phyloP scores from a whole-genome alignment of 2,797 vertebrate species.

The Graptemys geographica region DNA sequence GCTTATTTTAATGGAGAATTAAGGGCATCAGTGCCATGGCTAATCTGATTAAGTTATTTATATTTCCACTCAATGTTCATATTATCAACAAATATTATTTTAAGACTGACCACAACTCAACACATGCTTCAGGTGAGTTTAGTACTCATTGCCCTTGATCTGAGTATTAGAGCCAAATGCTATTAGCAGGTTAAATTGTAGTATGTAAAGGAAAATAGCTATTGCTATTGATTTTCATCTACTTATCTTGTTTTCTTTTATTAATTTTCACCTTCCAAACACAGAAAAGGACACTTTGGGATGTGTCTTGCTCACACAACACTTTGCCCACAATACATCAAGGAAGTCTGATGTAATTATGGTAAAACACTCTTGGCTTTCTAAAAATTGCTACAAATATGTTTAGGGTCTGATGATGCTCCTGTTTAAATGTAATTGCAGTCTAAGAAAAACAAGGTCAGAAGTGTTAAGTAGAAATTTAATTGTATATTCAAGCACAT shows the following conservation, averaged over 20 bases:
- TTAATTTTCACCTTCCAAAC: conserved; percentile 2
- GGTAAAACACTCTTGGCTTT: not conserved
- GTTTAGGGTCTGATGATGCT: not conserved
- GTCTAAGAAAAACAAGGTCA: not conserved
- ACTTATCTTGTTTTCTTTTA: not conserved
- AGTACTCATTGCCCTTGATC: conserved; percentile 44
- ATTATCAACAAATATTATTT: conserved; percentile 49
- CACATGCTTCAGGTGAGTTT: not conserved
- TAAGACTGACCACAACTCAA: not conserved
- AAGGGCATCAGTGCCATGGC: not conserved
- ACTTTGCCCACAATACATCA: not conserved
- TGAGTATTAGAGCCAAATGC: not conserved
- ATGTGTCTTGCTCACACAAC: not conserved
- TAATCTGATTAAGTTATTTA: conserved; percentile 65
- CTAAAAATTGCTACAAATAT: not conserved
- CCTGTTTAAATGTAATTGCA: not conserved
- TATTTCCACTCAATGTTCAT: conserved; percentile 71
- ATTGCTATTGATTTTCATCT: conserved; percentile 26
- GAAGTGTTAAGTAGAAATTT: not conserved
- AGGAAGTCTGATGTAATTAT: not conserved
- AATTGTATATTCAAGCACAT: not conserved
- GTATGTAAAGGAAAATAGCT: not conserved
- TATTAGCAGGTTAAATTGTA: not conserved
- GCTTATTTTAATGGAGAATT: not conserved
- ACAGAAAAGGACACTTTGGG: not conserved